Evolutionary conservation across 2,888 invertebrate species (phyloP).

Genomic region (Heteropelma amictum): DNA sequence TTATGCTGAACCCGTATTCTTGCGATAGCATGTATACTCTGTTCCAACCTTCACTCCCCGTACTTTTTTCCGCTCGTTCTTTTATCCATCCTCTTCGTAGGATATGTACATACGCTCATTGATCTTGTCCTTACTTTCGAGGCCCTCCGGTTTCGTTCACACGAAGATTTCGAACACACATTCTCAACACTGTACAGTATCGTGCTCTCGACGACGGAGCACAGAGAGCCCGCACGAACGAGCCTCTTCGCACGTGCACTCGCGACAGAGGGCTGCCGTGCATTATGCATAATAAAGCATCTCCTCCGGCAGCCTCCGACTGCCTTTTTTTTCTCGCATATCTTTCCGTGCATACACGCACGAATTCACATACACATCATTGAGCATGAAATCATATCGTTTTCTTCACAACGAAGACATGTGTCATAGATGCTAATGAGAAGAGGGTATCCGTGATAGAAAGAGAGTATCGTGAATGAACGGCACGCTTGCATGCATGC

Average conservation of each 20-base stretch:
- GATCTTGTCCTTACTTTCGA: constrained; percentile 52
- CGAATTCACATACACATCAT: neutral
- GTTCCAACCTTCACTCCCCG: neutral
- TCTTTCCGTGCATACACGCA: neutral
- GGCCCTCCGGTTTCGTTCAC: constrained; percentile 28
- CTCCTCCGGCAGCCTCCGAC: constrained; percentile 52
- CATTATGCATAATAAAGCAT: constrained; percentile 55
- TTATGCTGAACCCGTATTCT: constrained; percentile 19
- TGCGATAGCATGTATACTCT: neutral
- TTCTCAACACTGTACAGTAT: neutral
- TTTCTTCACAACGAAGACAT: constrained; percentile 21
- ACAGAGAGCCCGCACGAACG: constrained; percentile 30
- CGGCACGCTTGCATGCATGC: constrained; percentile 22
- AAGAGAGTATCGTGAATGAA: constrained; percentile 12
- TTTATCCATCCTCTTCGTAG: constrained; percentile 1
- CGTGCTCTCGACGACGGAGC: neutral
- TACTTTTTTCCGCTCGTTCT: neutral
- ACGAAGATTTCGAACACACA: constrained; percentile 10
- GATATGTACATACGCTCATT: constrained; percentile 47
- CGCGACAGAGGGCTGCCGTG: constrained; percentile 47
- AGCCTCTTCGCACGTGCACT: constrained; percentile 46
- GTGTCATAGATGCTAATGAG: no score
- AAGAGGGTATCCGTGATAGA: constrained; percentile 8
- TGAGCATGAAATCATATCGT: constrained; percentile 8
- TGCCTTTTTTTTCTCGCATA: constrained; percentile 8